Evolutionary conservation across 1,140 invertebrate species (phyloP).

Genomic region (Euschistus heros): DNA sequence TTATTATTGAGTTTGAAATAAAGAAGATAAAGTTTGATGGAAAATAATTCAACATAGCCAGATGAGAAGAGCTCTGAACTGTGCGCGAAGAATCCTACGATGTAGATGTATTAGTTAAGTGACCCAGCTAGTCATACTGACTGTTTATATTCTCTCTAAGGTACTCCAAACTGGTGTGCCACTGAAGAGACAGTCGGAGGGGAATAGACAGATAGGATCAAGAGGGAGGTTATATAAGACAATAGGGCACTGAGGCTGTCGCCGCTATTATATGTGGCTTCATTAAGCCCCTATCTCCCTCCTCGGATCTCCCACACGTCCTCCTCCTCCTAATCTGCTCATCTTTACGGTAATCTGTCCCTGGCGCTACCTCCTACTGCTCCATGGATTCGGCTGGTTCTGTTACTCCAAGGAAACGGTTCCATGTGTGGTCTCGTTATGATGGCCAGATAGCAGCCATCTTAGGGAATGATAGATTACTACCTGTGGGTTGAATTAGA

Average conservation of each 20-base stretch:
- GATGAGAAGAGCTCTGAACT: no score
- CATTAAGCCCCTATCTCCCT: background rate
- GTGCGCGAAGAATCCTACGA: no score
- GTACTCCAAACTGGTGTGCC: background rate
- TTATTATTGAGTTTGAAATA: no score
- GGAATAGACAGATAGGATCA: background rate
- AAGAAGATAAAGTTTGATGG: no score
- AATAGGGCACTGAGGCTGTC: slow-evolving; percentile 4
- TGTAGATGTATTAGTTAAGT: no score
- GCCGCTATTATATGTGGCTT: slow-evolving; percentile 7
- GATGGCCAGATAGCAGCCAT: background rate
- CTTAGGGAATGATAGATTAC: background rate
- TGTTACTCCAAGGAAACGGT: background rate
- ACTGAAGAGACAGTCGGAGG: background rate
- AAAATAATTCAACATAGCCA: no score
- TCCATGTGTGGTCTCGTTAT: background rate
- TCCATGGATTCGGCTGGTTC: background rate
- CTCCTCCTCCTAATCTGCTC: background rate
- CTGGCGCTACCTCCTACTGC: background rate
- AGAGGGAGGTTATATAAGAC: background rate
- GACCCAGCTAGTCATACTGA: no score
- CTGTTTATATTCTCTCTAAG: no score
- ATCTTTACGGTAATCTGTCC: background rate
- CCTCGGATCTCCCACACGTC: background rate
- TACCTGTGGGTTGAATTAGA: background rate